These are phyloP conservation scores for Drosophila putrida DNA, from an alignment of 2,888 invertebrate genomes.

Conservation along the genomic window DNA sequence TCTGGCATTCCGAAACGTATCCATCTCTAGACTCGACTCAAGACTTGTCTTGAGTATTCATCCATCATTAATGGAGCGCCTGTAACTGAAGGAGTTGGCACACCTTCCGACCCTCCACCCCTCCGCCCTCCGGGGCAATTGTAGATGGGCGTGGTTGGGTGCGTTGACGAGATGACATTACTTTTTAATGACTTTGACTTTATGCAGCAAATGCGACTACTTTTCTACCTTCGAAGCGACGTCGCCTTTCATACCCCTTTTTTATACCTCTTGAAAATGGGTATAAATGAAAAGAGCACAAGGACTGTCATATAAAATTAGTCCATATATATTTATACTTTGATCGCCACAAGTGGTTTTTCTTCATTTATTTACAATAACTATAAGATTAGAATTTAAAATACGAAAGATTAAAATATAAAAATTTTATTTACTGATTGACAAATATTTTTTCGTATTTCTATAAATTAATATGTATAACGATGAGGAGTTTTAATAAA, in stretches of 20 bases:
- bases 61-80: constrained; percentile 76
- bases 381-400: neutral
- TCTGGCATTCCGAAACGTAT: neutral
- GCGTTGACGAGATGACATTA: constrained; percentile 78
- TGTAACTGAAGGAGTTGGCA: constrained; percentile 61
- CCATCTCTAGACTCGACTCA: constrained; percentile 15
- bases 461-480: too few species aligned
- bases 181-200: constrained; percentile 82
- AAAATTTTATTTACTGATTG: too few species aligned
- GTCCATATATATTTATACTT: too few species aligned
- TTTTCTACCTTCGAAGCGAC: constrained; percentile 47
- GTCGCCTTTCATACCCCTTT: too few species aligned
- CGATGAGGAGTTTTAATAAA: too few species aligned
- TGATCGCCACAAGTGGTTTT: neutral
- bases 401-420: neutral
- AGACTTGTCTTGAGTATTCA: constrained; percentile 60
- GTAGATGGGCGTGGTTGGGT: constrained; percentile 46
- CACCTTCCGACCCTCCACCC: neutral
- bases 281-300: neutral
- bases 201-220: constrained; percentile 72
- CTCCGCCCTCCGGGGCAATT: constrained; percentile 32
- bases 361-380: neutral
- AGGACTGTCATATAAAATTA: too few species aligned
- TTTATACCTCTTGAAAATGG: neutral
- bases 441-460: too few species aligned